Conservation (phyloP, 2,797 vertebrate species). For the Characodon lateralis region DNA sequence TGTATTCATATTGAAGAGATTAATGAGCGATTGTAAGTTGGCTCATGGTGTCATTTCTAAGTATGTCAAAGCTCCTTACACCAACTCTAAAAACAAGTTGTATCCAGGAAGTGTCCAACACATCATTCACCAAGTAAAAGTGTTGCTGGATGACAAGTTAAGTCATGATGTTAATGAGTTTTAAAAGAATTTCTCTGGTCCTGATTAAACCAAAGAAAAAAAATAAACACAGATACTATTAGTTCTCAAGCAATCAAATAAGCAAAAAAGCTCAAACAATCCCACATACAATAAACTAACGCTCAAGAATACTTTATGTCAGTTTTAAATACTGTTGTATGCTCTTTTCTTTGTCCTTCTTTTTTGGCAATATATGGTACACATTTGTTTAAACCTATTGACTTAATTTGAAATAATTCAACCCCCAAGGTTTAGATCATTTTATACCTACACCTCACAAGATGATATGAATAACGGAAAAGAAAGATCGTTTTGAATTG, state of each 20-base stretch:
- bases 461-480: not conserved
- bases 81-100: conserved; percentile 5
- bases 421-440: not conserved
- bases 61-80: not conserved
- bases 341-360: not conserved
- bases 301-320: not conserved
- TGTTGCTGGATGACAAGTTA: not conserved
- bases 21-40: not conserved
- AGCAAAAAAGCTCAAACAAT: not conserved
- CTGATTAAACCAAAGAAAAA: not conserved
- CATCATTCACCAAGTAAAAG: not conserved
- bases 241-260: not conserved
- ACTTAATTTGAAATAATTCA: not conserved
- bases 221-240: not conserved
- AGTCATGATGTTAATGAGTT: not conserved
- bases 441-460: not conserved
- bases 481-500: not conserved
- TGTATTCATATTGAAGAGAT: conserved; percentile 7
- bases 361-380: not conserved
- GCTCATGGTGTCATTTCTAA: not conserved
- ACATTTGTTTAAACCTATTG: not conserved
- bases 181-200: not conserved
- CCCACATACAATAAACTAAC: not conserved
- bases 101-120: not conserved
- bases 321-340: not conserved